A percentile compares a stretch with the other conserved stretches of the same genome.
Conservation (phyloP, 2,113 vertebrate genomes). For the Canis aureus region DNA sequence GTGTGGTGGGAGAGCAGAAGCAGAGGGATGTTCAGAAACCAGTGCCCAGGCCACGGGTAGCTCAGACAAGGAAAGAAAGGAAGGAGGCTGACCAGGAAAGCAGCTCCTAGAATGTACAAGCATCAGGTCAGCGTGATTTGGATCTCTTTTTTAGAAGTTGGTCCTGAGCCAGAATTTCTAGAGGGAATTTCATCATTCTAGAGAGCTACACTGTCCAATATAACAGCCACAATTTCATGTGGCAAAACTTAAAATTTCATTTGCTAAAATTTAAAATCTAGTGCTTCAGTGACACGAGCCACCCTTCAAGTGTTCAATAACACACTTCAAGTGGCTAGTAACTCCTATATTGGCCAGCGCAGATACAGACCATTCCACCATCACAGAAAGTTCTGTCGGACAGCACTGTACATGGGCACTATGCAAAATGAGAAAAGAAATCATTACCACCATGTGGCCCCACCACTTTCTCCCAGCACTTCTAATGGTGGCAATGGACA, state of each 20-base stretch:
- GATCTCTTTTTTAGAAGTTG: not conserved
- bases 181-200: not conserved
- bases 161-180: not conserved
- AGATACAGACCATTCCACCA: too few relatives aligned
- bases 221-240: not conserved
- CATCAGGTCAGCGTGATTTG: fast-evolving
- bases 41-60: not conserved
- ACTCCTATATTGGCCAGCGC: too few relatives aligned
- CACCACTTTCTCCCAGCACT: not conserved
- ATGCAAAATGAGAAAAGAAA: not conserved
- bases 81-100: not conserved
- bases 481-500: not conserved
- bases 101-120: fast-evolving
- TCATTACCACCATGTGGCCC: too few relatives aligned
- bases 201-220: not conserved
- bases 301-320: not conserved
- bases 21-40: not conserved
- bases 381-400: not conserved
- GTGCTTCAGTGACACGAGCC: not conserved
- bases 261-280: not conserved
- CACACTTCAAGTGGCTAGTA: not conserved
- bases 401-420: fast-evolving
- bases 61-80: not conserved
- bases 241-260: not conserved
- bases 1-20: fast-evolving